These are phyloP conservation scores for Amazona guildingii DNA, from an alignment of 2,113 vertebrate species.

Conservation along the genomic window DNA sequence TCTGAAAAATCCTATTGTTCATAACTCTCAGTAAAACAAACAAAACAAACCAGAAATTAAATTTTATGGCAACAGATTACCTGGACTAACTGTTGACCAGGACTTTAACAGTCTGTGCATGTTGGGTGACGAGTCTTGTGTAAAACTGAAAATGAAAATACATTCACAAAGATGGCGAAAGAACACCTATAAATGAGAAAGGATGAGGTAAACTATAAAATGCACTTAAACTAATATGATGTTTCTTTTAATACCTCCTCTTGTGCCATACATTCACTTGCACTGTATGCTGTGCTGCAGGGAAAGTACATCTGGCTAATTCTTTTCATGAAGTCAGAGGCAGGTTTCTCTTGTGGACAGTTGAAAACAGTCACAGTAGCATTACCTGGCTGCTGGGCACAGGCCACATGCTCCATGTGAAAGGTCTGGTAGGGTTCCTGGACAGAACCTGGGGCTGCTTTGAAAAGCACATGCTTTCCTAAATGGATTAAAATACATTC, in stretches of 20 bases:
- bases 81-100: background rate
- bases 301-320: background rate
- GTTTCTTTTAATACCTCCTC: background rate
- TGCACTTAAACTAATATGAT: background rate
- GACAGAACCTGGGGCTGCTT: background rate
- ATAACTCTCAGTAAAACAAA: background rate
- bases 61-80: background rate
- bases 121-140: background rate
- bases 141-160: slow-evolving; percentile 30
- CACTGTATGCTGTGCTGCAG: background rate
- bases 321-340: background rate
- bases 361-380: background rate
- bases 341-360: accelerated
- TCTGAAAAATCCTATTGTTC: background rate
- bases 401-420: accelerated
- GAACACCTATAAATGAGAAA: background rate
- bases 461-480: background rate
- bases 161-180: background rate
- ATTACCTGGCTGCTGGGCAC: background rate
- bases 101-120: background rate
- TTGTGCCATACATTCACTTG: background rate
- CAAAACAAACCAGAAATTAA: background rate
- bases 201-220: background rate
- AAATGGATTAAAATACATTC: background rate
- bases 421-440: background rate